Base-by-base conservation (phyloP, 2,888 invertebrate species). In the Melieria crassipennis region DNA sequence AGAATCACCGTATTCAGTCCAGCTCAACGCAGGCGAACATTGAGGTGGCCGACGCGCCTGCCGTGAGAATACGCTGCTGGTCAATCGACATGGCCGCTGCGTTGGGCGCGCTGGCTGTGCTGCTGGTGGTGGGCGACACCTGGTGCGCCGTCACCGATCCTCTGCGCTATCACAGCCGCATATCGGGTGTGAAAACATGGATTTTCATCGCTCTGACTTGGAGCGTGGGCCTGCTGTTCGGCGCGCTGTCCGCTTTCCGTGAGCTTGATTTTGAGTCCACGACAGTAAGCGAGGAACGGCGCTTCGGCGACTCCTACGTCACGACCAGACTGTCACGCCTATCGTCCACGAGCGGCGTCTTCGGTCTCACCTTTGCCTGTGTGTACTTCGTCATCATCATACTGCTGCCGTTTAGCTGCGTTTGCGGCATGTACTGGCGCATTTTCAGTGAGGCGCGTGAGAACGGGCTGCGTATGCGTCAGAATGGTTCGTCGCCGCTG, bases 91-190 rank as follows among this genome's bases (percentile, higher is more conserved):
- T 87, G 78, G 83, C 85, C 0, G 86, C 86, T 0, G 87, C 87
- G 1, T 70, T 87, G 75, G 87, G 87, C 46, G 85, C 86, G 0
- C 78, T 87, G 66, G 86, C 86, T 0, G 87, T 87, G 43, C 79
- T 87, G 0, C 77, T 87, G 6, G 85, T 87, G 1, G 87, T 87
- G 4, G 86, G 89, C 16, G 90, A 91, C 80, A 88, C 90, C 64
- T 90, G 90, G 86, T 89, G 88, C 77, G 91, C 90, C 4, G 89
- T 91, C 11, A 89, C 89, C 16, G 89, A 89, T 76, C 90, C 91
- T 0, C 82, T 91, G 72, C 89, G 89, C 63, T 91, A 91, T 81
- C 89, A 89, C 78, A 88, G 88, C 76, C 85, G 86, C 64, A 88
- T 88, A 66, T 87, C 88, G 58, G 85, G 84, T 30, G 78, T 86